Evolutionary conservation across 2,888 invertebrate genomes (phyloP).

Genomic region (Epinotia nisella): DNA sequence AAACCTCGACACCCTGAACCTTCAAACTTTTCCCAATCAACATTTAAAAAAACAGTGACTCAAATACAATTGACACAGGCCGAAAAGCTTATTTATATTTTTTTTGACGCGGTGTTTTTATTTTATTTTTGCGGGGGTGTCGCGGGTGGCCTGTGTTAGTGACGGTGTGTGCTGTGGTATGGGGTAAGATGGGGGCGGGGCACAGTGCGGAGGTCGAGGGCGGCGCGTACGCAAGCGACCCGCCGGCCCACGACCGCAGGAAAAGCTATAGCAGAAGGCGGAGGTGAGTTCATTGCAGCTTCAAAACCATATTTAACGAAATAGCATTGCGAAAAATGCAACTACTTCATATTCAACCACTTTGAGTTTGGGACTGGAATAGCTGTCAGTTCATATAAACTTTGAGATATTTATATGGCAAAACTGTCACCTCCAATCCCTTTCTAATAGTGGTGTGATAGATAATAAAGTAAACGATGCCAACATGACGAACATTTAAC

Average conservation of each 20-base stretch:
- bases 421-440: too few species aligned
- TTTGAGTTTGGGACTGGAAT: too few species aligned
- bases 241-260: slow-evolving; percentile 76
- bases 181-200: slow-evolving; percentile 81
- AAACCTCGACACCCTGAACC: slow-evolving; percentile 66
- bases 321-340: too few species aligned
- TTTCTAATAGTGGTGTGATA: too few species aligned
- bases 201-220: slow-evolving; percentile 81
- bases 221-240: slow-evolving; percentile 80
- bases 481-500: too few species aligned
- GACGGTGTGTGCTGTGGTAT: slow-evolving; percentile 79
- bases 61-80: slow-evolving; percentile 32
- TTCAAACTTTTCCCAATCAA: slow-evolving; percentile 29
- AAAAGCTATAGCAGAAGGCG: slow-evolving; percentile 74
- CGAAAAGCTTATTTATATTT: slow-evolving; percentile 20
- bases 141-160: slow-evolving; percentile 71
- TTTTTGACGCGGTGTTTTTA: slow-evolving; percentile 46
- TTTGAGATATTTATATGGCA: too few species aligned
- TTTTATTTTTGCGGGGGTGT: slow-evolving; percentile 61
- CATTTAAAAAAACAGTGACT: slow-evolving; percentile 13
- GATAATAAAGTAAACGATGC: too few species aligned
- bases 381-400: too few species aligned
- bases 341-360: too few species aligned
- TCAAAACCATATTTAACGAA: not conserved
- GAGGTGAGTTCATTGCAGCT: slow-evolving; percentile 63